Percentiles rank a stretch among this genome's conserved stretches.
Evolutionary conservation across 2,888 invertebrate genomes (phyloP).

Genomic region (Sepiola atlantica): DNA sequence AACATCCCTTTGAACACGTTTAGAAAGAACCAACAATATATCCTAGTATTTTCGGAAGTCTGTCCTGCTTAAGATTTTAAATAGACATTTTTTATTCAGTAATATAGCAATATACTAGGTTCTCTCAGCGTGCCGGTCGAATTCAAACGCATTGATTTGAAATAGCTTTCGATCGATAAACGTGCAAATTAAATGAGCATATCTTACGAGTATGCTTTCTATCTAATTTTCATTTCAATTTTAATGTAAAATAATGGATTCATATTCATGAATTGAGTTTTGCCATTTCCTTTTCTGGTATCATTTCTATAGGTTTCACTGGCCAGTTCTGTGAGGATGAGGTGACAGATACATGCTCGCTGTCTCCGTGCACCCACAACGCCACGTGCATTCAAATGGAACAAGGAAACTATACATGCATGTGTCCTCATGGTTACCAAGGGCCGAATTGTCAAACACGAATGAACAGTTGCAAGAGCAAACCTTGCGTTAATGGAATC

Average conservation of each 20-base stretch:
- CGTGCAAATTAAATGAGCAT: no score
- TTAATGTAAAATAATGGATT: neutral
- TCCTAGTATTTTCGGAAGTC: no score
- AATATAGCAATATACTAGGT: no score
- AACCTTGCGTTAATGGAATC: conserved; percentile 35
- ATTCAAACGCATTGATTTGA: no score
- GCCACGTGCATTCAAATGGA: conserved; percentile 2
- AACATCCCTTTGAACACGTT: no score
- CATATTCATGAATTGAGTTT: neutral
- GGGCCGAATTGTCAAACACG: conserved; percentile 32
- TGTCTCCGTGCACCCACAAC: neutral
- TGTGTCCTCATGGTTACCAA: conserved; percentile 34
- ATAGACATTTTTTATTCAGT: no score
- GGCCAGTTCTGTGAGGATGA: conserved; percentile 34
- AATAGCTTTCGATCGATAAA: no score
- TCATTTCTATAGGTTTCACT: neutral
- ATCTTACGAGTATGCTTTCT: no score
- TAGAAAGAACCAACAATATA: no score
- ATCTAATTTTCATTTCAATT: neutral
- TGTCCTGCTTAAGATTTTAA: no score
- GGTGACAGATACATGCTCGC: neutral
- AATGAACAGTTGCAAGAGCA: neutral
- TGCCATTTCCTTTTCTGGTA: no score
- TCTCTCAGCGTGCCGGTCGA: no score
- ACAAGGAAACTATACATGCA: conserved; percentile 35